Conservation (phyloP, 2,888 invertebrate genomes). For the Acleris holmiana region DNA sequence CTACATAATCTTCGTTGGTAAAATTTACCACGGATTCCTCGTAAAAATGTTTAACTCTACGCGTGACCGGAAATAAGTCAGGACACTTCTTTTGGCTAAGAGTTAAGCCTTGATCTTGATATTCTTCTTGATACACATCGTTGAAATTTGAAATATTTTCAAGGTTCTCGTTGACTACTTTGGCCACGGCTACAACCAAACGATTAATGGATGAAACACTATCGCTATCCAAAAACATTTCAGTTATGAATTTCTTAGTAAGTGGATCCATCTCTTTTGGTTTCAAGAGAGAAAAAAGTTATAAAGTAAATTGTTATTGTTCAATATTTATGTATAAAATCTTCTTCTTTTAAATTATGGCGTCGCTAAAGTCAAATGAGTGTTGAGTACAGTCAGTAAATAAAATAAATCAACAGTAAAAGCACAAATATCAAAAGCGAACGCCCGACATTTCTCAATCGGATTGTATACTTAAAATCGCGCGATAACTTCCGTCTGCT, state of each 20-base stretch:
- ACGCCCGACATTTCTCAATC: no score
- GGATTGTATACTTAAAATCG: no score
- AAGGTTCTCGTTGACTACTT: constrained; percentile 67
- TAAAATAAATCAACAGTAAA: no score
- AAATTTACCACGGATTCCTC: constrained; percentile 59
- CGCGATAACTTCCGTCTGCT: no score
- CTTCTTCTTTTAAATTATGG: no score
- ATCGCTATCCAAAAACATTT: constrained; percentile 70
- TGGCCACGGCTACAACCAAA: constrained; percentile 65
- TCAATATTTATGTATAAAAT: no score
- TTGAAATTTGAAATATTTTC: constrained; percentile 60
- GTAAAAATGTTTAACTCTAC: constrained; percentile 53
- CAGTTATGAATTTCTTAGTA: constrained; percentile 68
- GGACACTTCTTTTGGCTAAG: constrained; percentile 37
- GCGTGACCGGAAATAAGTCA: constrained; percentile 37
- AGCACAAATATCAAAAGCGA: no score
- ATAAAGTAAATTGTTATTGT: no score
- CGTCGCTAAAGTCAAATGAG: no score
- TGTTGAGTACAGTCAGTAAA: no score
- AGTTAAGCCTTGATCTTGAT: constrained; percentile 32
- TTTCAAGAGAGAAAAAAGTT: no score
- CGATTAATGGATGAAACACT: constrained; percentile 64
- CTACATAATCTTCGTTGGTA: constrained; percentile 62
- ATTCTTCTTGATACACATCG: constrained; percentile 54
- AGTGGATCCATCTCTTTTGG: constrained; percentile 53